Conservation (phyloP, 2,888 invertebrate species). For the Polymixis lichenea region DNA sequence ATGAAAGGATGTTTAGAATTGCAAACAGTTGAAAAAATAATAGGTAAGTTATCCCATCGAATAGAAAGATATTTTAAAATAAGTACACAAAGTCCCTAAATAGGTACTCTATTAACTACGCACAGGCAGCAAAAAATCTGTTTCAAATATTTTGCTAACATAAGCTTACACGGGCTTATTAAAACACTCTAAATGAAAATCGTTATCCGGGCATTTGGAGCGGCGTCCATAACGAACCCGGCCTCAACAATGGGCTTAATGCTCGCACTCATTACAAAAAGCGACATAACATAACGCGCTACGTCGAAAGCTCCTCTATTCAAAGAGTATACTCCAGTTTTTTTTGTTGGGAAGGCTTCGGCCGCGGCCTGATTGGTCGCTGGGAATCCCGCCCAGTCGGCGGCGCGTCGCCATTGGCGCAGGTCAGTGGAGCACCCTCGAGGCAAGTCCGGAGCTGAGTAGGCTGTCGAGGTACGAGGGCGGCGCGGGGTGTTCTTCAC, state of each 20-base stretch:
- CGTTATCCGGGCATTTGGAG: conserved; percentile 88
- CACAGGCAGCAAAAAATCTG: conserved; percentile 64
- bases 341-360: conserved; percentile 87
- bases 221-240: conserved; percentile 89
- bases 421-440: conserved; percentile 87
- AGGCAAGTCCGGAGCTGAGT: conserved; percentile 86
- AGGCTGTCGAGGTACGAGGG: conserved; percentile 90
- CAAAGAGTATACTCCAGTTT: conserved; percentile 90
- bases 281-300: conserved; percentile 90
- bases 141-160: conserved; percentile 79
- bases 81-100: conserved; percentile 49
- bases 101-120: conserved; percentile 46
- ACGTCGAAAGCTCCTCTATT: conserved; percentile 90
- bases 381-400: conserved; percentile 83
- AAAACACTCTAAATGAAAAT: conserved; percentile 90
- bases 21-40: conserved; percentile 19
- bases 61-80: conserved; percentile 46
- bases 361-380: conserved; percentile 79
- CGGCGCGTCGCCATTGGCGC: conserved; percentile 81
- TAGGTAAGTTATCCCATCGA: conserved; percentile 14
- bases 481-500: conserved; percentile 90
- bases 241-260: conserved; percentile 90
- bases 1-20: conserved; percentile 14
- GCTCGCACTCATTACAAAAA: conserved; percentile 90
- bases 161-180: conserved; percentile 88